Conservation (phyloP, 2,888 invertebrate species). For the Folsomia candida region DNA sequence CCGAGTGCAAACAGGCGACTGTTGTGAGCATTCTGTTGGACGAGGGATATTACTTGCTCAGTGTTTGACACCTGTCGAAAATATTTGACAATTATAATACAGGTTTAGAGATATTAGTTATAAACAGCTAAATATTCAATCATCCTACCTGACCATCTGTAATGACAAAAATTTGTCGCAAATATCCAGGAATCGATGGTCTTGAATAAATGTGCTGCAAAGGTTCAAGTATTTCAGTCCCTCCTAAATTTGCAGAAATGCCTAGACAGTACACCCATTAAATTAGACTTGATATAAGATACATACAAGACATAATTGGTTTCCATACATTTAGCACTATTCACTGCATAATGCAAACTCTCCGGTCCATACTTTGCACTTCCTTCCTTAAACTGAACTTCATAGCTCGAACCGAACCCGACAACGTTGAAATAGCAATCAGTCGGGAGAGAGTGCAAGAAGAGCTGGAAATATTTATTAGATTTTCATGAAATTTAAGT, state of each 20-base stretch:
- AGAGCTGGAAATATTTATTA: no score
- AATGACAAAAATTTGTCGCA: slow-evolving; percentile 53
- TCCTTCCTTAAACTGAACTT: slow-evolving; percentile 49
- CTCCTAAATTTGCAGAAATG: slow-evolving; percentile 52
- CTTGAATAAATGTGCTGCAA: slow-evolving; percentile 49
- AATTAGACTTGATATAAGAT: neutral
- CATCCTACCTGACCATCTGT: slow-evolving; percentile 53
- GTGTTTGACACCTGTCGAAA: slow-evolving; percentile 52
- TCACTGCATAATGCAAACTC: slow-evolving; percentile 44
- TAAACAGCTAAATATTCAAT: no score
- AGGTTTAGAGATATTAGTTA: no score
- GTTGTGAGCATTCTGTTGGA: slow-evolving; percentile 49
- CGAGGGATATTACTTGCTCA: slow-evolving; percentile 51
- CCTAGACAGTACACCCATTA: no score
- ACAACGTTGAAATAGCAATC: slow-evolving; percentile 37
- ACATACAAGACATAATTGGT: no score
- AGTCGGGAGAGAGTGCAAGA: slow-evolving; percentile 53
- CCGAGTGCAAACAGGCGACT: slow-evolving; percentile 53
- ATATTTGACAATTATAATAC: no score
- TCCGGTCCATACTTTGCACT: slow-evolving; percentile 50
- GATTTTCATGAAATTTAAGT: no score
- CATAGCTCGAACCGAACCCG: slow-evolving; percentile 53
- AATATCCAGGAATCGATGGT: slow-evolving; percentile 45
- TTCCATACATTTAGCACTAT: slow-evolving; percentile 36
- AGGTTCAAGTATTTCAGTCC: slow-evolving; percentile 53